These are phyloP conservation scores for Pangasius sanitwongsei DNA, from an alignment of 2,797 vertebrate species.

Conservation along the genomic window DNA sequence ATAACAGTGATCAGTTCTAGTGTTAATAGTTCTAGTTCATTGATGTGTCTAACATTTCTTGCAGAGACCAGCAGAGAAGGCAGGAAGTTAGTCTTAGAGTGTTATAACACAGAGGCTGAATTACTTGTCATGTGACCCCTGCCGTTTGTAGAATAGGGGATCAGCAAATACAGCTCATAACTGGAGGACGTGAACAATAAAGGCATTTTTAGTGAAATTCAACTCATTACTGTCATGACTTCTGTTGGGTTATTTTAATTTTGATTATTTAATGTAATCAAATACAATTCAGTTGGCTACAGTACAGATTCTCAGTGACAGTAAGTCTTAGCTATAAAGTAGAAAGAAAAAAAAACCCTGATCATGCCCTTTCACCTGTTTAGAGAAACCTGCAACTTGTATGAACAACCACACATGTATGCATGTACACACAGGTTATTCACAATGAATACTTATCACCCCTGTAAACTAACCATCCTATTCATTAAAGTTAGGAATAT, in stretches of 20 bases:
- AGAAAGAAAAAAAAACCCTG: constrained; percentile 35
- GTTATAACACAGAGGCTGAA: too few relatives aligned
- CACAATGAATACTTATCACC: not conserved
- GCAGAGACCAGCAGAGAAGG: not conserved
- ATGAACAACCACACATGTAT: constrained; percentile 8
- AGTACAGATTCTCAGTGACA: not conserved
- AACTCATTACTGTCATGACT: not conserved
- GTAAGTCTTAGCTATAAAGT: not conserved
- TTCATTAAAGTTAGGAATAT: constrained; percentile 2
- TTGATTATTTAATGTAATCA: not conserved
- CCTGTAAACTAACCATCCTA: constrained; percentile 9
- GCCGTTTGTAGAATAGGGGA: not conserved
- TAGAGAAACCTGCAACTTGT: constrained; percentile 19
- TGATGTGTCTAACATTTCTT: not conserved
- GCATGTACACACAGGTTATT: not conserved
- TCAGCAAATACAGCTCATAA: not conserved
- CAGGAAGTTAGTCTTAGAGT: not conserved
- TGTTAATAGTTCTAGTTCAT: not conserved
- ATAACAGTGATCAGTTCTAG: constrained; percentile 20
- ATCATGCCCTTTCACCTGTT: constrained; percentile 27
- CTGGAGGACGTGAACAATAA: not conserved
- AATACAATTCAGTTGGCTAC: not conserved
- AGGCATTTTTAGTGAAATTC: not conserved
- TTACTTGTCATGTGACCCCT: not conserved
- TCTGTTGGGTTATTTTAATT: not conserved